Evolutionary conservation across 2,113 vertebrate species (phyloP).

Genomic region (Chrysochloris asiatica): DNA sequence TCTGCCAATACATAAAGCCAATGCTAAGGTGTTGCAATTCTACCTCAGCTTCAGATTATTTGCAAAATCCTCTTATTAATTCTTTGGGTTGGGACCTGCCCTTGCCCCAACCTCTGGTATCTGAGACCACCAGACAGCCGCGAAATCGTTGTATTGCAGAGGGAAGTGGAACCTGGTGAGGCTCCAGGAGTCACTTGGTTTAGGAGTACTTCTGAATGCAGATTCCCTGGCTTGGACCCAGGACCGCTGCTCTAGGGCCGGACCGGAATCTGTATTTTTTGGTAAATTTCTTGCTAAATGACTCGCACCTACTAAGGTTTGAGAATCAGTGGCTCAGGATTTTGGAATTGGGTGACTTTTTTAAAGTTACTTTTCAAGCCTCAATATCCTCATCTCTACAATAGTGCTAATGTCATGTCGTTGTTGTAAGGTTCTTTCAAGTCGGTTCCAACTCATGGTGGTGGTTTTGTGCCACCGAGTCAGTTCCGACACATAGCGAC

Average conservation of each 20-base stretch:
- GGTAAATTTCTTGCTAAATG: background rate
- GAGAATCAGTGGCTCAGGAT: background rate
- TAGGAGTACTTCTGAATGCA: background rate
- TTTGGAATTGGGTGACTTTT: slow-evolving; percentile 15
- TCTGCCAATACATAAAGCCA: background rate
- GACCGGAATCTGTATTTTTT: background rate
- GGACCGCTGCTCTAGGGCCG: background rate
- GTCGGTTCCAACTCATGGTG: too few species aligned
- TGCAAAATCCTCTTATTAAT: slow-evolving; percentile 5
- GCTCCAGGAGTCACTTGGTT: background rate
- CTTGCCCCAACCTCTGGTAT: background rate
- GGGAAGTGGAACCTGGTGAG: background rate
- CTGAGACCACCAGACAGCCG: background rate
- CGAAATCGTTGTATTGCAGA: background rate
- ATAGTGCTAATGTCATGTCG: too few species aligned
- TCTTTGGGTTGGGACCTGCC: background rate
- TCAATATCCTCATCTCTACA: background rate
- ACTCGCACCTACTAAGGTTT: background rate
- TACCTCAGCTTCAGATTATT: background rate
- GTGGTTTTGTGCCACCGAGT: too few species aligned
- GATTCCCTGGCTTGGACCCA: background rate
- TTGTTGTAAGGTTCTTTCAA: too few species aligned
- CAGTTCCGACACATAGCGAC: too few species aligned
- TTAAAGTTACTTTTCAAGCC: background rate
- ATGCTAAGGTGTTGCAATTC: background rate